These are phyloP conservation scores for Callorhinus ursinus DNA, from an alignment of 2,113 vertebrate species.

Conservation along the genomic window DNA sequence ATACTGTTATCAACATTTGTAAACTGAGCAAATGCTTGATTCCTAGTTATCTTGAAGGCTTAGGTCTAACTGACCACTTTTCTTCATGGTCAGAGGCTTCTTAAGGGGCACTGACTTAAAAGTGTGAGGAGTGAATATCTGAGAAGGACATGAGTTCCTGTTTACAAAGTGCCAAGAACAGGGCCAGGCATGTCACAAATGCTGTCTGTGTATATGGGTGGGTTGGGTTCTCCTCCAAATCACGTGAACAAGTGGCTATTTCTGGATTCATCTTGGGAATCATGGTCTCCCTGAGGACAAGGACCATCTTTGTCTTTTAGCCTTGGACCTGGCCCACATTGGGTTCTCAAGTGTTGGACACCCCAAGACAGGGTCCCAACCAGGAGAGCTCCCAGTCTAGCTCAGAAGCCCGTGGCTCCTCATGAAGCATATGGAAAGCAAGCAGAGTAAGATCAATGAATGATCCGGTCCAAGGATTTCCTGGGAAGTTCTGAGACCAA, in stretches of 20 bases:
- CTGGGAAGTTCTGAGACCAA: background rate
- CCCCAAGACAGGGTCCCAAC: background rate
- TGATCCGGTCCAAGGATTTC: background rate
- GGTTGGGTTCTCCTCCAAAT: background rate
- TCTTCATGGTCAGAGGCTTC: background rate
- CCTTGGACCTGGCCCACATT: background rate
- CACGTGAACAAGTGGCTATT: background rate
- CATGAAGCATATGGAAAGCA: background rate
- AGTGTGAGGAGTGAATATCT: background rate
- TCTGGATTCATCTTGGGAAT: background rate
- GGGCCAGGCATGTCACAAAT: background rate
- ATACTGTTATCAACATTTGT: background rate
- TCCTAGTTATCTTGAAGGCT: background rate
- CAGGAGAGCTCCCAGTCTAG: background rate
- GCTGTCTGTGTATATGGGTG: background rate
- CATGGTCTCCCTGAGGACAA: background rate
- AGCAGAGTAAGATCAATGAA: background rate
- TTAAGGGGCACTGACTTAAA: background rate
- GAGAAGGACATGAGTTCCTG: background rate
- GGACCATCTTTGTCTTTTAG: background rate
- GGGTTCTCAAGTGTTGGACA: background rate
- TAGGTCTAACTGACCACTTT: background rate
- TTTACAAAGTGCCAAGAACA: background rate
- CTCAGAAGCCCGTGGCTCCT: background rate
- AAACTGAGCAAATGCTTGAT: background rate